These are phyloP conservation scores for Watsonalla cultraria DNA, from an alignment of 2,888 invertebrate species.

Conservation along the genomic window DNA sequence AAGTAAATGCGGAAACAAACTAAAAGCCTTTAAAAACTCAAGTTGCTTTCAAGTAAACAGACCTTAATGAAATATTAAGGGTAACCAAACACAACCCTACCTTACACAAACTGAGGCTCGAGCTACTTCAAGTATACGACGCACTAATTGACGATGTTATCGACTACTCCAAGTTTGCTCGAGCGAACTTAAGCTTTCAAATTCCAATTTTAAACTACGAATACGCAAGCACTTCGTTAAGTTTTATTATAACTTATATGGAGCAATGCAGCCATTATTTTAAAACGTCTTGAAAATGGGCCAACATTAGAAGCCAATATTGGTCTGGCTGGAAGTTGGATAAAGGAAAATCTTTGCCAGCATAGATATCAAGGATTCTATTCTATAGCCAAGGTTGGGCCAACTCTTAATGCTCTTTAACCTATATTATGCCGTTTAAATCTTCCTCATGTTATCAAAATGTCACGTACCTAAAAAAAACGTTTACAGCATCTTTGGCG, in stretches of 20 bases:
- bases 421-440: neutral
- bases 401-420: neutral
- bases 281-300: neutral
- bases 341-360: too few relatives aligned
- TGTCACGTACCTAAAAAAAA: too few relatives aligned
- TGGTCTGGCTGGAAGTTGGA: neutral
- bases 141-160: conserved; percentile 70
- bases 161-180: conserved; percentile 55
- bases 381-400: too few relatives aligned
- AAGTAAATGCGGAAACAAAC: too few relatives aligned
- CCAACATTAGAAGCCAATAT: neutral
- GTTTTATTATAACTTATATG: conserved; percentile 46
- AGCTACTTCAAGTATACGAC: conserved; percentile 25
- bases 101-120: conserved; percentile 18
- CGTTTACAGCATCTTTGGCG: too few relatives aligned
- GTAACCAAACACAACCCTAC: conserved; percentile 1
- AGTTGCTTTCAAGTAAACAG: too few relatives aligned
- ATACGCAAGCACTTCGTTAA: conserved; percentile 38
- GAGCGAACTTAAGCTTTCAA: conserved; percentile 52
- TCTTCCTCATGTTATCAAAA: neutral
- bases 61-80: conserved; percentile 2
- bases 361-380: too few relatives aligned
- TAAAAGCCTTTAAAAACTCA: too few relatives aligned
- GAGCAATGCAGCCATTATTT: neutral
- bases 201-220: conserved; percentile 67